Conservation (phyloP, 2,888 invertebrate genomes). For the Acanthococcus lagerstroemiae region DNA sequence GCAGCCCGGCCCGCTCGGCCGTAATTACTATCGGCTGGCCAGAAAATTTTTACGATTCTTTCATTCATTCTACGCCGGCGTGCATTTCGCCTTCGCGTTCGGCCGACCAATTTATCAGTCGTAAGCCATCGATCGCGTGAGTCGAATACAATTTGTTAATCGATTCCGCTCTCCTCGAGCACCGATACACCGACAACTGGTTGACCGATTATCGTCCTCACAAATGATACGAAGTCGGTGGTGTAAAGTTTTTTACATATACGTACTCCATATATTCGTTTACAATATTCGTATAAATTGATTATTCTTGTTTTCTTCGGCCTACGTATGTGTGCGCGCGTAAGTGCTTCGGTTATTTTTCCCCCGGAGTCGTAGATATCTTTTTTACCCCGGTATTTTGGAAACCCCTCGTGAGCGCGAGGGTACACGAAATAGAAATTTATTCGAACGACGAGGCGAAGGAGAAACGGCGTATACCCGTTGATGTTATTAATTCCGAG, state of each 20-base stretch:
- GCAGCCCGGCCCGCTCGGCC: too few relatives aligned
- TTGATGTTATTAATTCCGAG: slow-evolving; percentile 30
- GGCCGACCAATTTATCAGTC: not conserved
- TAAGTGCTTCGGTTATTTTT: not conserved
- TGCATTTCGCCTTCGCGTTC: not conserved
- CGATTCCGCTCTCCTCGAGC: too few relatives aligned
- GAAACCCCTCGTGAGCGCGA: slow-evolving; percentile 3
- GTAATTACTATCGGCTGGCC: not conserved
- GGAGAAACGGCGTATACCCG: slow-evolving; percentile 2
- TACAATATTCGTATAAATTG: not conserved
- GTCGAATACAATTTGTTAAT: too few relatives aligned
- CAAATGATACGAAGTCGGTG: too few relatives aligned
- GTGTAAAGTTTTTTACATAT: not conserved
- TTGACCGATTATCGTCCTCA: not conserved
- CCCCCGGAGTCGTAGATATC: not conserved
- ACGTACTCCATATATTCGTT: not conserved
- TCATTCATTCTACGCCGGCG: not conserved
- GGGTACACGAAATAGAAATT: slow-evolving; percentile 31
- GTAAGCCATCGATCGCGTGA: not conserved
- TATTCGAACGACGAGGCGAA: slow-evolving; percentile 7
- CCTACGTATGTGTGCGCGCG: not conserved
- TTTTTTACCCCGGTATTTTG: not conserved
- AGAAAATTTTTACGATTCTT: not conserved
- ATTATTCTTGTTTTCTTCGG: too few relatives aligned
- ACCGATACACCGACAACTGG: not conserved